Evolutionary conservation across 2,888 invertebrate genomes (phyloP), one percentile per base, ranked within the genome.

Genomic region (Ecliptopera silaceata): DNA sequence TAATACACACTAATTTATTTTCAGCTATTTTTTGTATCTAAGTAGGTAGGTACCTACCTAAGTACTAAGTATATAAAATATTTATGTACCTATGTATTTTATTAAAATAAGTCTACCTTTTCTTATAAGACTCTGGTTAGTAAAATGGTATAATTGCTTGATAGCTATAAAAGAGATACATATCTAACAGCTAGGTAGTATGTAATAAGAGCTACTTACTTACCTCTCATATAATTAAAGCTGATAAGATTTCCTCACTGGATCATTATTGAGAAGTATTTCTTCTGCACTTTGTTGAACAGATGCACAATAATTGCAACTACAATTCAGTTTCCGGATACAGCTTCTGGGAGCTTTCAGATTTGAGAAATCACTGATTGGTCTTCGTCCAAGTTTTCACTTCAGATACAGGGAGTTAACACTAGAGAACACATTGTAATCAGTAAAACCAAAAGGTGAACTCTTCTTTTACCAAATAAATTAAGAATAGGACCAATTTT

Each of bases 281-380:
- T 18, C 29, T 48, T 29, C 17, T 39, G 39, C 48, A 48, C 39
- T 31, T 4, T 8, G 12, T 18, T 12, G 18, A 6, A 6, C 26
- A 26, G 4, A 31, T 12, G 3, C 12, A 29, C 12, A 18, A 41
- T 11, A 18, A 5, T 48, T 31, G 39, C 17, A 41, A 12, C 6
- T 26, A 34, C 15, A n/a, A 38, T 38, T 26, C 13, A 39, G 48
- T 39, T 31, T 39, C 39, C 39, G 29, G 39, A 29, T 29, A 38
- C 48, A 48, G 48, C 39, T 48, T 31, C 48, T 20, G 36, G 18
- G 34, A 57, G 56, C 56, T 57, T 57, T 51, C 31, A 39, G 36
- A 38, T 47, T 51, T 17, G 5, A 36, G 20, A 38, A 32, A 47
- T 47, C 43, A 43, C 39, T 38, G 31, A 32, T n/a, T 45, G 32